Conservation (phyloP, 2,113 vertebrate species). For the Eclectus roratus region DNA sequence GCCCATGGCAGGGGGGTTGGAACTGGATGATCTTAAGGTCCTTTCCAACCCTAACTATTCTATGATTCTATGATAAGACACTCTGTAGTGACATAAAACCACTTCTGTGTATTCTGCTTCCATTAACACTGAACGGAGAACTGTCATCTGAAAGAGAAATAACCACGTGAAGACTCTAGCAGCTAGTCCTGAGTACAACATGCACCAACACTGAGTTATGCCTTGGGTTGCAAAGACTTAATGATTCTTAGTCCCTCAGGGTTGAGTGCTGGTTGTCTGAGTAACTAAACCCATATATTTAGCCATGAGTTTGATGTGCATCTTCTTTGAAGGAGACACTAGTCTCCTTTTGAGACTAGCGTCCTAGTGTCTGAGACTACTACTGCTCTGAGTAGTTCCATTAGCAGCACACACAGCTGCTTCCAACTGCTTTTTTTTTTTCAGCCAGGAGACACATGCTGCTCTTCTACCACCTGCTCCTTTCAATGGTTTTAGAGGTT, state of each 20-base stretch:
- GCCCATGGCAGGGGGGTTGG: too few relatives aligned
- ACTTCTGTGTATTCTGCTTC: background rate
- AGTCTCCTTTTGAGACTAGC: background rate
- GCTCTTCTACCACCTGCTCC: background rate
- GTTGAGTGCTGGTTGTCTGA: background rate
- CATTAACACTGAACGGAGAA: background rate
- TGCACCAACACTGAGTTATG: accelerated
- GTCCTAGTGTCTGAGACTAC: background rate
- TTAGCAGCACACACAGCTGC: background rate
- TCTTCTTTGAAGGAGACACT: background rate
- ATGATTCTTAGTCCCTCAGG: background rate
- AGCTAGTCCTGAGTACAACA: background rate
- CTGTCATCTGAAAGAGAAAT: background rate
- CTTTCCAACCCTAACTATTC: too few relatives aligned
- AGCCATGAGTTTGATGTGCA: background rate
- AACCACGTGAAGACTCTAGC: background rate
- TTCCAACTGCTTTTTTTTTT: background rate
- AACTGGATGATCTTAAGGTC: too few relatives aligned
- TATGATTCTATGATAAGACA: background rate
- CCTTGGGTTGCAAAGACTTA: background rate
- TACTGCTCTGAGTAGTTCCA: background rate
- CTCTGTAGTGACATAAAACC: background rate
- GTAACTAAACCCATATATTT: background rate
- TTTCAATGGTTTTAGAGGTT: background rate
- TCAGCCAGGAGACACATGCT: background rate